A percentile compares a stretch with the other conserved stretches of the same genome.
Evolutionary conservation across 2,113 vertebrate genomes (phyloP).

Genomic region (Seriola aureovittata): DNA sequence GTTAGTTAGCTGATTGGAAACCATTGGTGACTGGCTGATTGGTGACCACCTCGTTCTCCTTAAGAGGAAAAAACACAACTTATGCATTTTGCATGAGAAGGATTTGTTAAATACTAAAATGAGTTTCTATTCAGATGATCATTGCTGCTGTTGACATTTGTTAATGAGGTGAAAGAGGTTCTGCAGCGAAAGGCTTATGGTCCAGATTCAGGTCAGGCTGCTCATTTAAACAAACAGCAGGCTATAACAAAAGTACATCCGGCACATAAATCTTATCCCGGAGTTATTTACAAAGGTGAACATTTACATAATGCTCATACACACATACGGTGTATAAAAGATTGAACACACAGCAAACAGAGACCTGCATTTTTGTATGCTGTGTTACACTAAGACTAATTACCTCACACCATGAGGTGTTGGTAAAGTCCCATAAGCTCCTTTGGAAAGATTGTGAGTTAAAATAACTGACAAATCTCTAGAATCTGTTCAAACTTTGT

Average conservation of each 20-base stretch:
- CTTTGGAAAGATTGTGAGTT: slow-evolving; percentile 33
- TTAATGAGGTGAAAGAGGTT: slow-evolving; percentile 8
- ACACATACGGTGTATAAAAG: neutral
- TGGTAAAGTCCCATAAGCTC: slow-evolving; percentile 30
- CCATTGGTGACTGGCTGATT: slow-evolving; percentile 6
- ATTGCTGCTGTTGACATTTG: slow-evolving; percentile 11
- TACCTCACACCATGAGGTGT: slow-evolving; percentile 25
- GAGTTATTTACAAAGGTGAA: slow-evolving; percentile 24
- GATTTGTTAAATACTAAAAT: slow-evolving; percentile 21
- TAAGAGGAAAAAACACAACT: slow-evolving; percentile 3
- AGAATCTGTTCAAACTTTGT: neutral
- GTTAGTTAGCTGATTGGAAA: slow-evolving; percentile 54
- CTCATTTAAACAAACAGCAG: slow-evolving; percentile 28
- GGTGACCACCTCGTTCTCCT: neutral
- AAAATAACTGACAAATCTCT: slow-evolving; percentile 12
- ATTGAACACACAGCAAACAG: neutral
- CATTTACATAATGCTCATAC: slow-evolving; percentile 15
- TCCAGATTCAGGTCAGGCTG: slow-evolving; percentile 41
- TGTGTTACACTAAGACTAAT: slow-evolving; percentile 27
- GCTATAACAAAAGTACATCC: slow-evolving; percentile 38
- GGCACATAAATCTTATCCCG: slow-evolving; percentile 8
- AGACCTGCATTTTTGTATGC: neutral
- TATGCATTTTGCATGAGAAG: neutral
- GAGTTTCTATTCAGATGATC: slow-evolving; percentile 8
- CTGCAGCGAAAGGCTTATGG: slow-evolving; percentile 7